A percentile compares a stretch with the other conserved stretches of the same genome.
Conservation (phyloP, 2,113 vertebrate genomes). For the Sturnus vulgaris region DNA sequence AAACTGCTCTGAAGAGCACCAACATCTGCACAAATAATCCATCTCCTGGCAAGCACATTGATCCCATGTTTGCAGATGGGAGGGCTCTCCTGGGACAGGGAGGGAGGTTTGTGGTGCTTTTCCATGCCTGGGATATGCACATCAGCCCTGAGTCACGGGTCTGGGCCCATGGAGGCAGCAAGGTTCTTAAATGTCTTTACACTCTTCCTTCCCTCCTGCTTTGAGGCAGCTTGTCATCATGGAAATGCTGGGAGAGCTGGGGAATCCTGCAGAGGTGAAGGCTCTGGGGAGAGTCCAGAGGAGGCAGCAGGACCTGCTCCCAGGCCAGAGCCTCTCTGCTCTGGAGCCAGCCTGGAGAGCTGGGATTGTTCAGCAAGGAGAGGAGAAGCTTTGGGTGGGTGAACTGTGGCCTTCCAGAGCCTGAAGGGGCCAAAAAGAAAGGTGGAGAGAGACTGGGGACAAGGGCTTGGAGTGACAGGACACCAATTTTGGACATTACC, state of each 20-base stretch:
- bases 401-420: too few species aligned
- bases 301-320: too few species aligned
- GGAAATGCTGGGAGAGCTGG: neutral
- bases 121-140: neutral
- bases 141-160: fast-evolving
- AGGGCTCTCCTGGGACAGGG: neutral
- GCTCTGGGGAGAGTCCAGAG: neutral
- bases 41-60: constrained; percentile 44
- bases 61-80: neutral
- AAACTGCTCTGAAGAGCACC: constrained; percentile 56
- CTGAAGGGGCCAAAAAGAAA: too few species aligned
- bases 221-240: neutral
- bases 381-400: too few species aligned
- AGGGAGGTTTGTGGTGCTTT: neutral
- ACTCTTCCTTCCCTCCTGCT: neutral
- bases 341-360: too few species aligned
- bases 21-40: constrained; percentile 68
- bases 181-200: neutral
- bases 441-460: too few species aligned
- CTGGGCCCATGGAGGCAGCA: fast-evolving
- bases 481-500: too few species aligned
- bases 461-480: too few species aligned
- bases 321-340: too few species aligned
- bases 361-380: too few species aligned
- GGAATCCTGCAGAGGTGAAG: neutral